Base-by-base conservation (phyloP, 2,888 invertebrate species). In the Leptopilina syphax region DNA sequence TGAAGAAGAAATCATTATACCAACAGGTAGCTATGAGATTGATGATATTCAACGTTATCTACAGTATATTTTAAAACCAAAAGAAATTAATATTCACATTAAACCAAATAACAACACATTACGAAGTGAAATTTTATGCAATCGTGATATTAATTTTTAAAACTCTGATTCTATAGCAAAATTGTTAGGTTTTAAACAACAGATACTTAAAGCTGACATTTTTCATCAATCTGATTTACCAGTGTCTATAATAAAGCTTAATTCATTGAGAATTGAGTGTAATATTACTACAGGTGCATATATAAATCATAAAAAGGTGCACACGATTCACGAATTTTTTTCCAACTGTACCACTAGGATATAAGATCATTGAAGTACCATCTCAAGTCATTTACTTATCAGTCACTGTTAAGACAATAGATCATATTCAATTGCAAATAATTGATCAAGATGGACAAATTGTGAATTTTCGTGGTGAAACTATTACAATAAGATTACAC, bases 331-430 rank as follows among this genome's bases (percentile, higher is more conserved):
- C 47, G 54, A 67, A 60, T 85, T 60, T 60, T 60, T 60, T 60
- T 60, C 60, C 60, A 4, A 60, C 6, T n/a, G 1, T 60, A n/a
- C 60, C 60, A 13, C 88, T 89, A 24, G 90, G 91, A 10, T 91
- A 87, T 88, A 88, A 89, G 85, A 77, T 84, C 7, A 84, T 88
- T 76, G 90, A 90, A 81, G 85, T 86, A n/a, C 90, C 83, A 41
- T 76, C 81, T 34, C 79, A 60, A 7, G 60, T 60, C 13, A 60
- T 60, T 60, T 60, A 60, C 60, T 60, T 60, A n/a, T 18, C 60
- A 65, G 65, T 86, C 60, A 27, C 79, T 18, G 80, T 79, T 10
- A 47, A 79, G 65, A 54, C 70, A 57, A 86, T 85, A 66, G 66
- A 84, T 77, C 76, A 84, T 78, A 79, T 86, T 8, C 83, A 85